These are phyloP conservation scores for Apostichopus japonicus DNA, from an alignment of 35 echinoderm and acorn worm species.

Conservation along the genomic window DNA sequence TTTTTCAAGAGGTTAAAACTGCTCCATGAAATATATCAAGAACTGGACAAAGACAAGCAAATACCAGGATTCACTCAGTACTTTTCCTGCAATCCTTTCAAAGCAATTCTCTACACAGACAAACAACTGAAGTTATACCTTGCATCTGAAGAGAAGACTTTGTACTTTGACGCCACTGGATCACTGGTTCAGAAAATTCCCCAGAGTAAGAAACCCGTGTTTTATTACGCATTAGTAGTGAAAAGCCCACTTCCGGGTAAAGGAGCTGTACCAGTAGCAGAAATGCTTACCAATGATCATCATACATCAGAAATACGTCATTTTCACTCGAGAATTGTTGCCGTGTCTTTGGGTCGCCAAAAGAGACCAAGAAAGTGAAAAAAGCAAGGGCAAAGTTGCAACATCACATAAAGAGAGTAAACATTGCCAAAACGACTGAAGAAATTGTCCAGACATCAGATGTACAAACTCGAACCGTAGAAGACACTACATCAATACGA, in stretches of 20 bases:
- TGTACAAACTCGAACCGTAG: too few relatives aligned
- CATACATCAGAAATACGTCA: not conserved
- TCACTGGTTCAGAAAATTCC: constrained; percentile 14
- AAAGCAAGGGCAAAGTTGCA: not conserved
- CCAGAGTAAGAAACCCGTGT: not conserved
- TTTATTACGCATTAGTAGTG: constrained; percentile 1
- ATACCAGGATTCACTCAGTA: constrained; percentile 6
- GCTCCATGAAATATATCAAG: not conserved
- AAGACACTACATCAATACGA: not conserved
- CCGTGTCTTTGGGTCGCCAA: not conserved
- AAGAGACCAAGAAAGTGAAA: not conserved
- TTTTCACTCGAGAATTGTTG: not conserved
- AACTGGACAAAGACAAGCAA: not conserved
- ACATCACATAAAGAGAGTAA: not conserved
- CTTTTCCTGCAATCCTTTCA: constrained; percentile 5
- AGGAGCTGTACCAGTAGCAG: constrained; percentile 7
- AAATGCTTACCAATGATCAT: constrained; percentile 32
- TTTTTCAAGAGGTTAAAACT: constrained; percentile 15
- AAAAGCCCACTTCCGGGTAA: not conserved
- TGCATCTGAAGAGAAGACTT: not conserved
- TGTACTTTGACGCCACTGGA: constrained; percentile 3
- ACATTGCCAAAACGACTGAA: not conserved
- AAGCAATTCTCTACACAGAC: not conserved
- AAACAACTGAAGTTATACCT: not conserved
- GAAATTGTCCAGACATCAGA: too few relatives aligned